A percentile compares a stretch with the other conserved stretches of the same genome.
Evolutionary conservation across 2,113 vertebrate genomes (phyloP).

Genomic region (Mus pahari): DNA sequence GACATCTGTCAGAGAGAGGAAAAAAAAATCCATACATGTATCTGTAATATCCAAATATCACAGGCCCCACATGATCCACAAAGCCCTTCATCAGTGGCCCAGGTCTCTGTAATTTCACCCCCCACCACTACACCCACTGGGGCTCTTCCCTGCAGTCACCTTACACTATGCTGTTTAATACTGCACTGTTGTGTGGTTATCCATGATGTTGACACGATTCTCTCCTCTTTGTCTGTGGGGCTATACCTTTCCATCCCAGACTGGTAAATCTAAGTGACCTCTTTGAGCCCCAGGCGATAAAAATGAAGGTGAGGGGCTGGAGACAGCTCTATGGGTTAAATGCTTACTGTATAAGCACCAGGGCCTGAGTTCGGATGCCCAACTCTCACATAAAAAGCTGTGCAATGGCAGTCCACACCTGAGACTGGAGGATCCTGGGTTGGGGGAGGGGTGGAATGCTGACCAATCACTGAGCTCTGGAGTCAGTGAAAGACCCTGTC

Average conservation of each 20-base stretch:
- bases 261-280: not conserved
- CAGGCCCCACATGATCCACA: not conserved
- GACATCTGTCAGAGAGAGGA: not conserved
- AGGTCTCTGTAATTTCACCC: not conserved
- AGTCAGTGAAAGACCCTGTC: not conserved
- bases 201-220: not conserved
- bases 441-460: not conserved
- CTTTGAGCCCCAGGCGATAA: not conserved
- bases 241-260: not conserved
- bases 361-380: not conserved
- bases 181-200: not conserved
- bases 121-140: not conserved
- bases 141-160: too few relatives aligned
- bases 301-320: not conserved
- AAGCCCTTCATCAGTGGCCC: not conserved
- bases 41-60: not conserved
- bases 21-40: not conserved
- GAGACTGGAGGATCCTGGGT: not conserved
- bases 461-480: not conserved
- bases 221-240: not conserved
- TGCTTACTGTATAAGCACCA: not conserved
- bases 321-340: not conserved
- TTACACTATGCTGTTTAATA: not conserved
- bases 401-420: not conserved
- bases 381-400: not conserved